phyloP scores from a whole-genome alignment of 2,888 invertebrate genomes.

The Folsomia candida region DNA sequence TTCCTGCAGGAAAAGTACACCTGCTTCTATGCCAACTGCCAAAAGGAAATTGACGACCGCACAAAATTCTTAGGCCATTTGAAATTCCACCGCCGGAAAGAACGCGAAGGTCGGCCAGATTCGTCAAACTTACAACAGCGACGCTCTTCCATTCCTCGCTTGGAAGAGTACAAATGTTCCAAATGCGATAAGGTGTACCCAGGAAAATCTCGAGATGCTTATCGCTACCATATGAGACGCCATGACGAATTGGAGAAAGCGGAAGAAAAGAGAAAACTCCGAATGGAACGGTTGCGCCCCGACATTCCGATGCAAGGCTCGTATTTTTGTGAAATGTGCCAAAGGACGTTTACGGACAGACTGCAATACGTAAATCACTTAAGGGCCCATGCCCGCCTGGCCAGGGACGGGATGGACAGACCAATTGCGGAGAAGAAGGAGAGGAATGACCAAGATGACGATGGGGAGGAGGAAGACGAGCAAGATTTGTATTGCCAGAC shows the following conservation, averaged over 20 bases:
- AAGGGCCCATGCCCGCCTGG: neutral
- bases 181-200: neutral
- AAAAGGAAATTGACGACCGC: neutral
- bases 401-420: neutral
- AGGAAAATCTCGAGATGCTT: neutral
- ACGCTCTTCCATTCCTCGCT: neutral
- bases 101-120: neutral
- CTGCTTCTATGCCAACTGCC: neutral
- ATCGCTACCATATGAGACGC: neutral
- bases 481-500: neutral
- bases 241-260: neutral
- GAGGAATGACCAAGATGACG: neutral
- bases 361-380: neutral
- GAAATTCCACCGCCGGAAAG: neutral
- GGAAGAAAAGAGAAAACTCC: neutral
- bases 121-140: neutral
- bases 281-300: neutral
- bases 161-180: neutral
- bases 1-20: too few relatives aligned
- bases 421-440: constrained; percentile 3
- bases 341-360: neutral
- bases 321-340: neutral
- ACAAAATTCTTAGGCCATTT: neutral
- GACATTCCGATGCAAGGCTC: neutral
- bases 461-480: neutral